A percentile compares a stretch with the other conserved stretches of the same genome.
These are phyloP conservation scores for Meloidogyne exigua DNA, from an alignment of 1,140 invertebrate species.

Conservation along the genomic window DNA sequence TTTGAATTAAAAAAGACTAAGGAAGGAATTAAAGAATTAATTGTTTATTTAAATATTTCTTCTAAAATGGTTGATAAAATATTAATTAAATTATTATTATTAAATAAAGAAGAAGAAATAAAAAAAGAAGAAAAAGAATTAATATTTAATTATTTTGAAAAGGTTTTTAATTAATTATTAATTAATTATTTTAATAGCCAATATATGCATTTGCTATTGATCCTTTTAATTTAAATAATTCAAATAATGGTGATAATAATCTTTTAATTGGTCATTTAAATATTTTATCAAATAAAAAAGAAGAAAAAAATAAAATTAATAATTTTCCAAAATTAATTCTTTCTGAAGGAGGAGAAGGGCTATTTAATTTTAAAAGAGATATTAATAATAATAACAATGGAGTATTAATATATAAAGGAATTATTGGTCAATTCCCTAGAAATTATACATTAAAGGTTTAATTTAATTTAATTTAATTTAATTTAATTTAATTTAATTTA, in stretches of 20 bases:
- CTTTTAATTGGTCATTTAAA: constrained; percentile 5
- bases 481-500: constrained; percentile 13
- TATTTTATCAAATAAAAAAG: neutral
- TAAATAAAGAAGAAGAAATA: neutral
- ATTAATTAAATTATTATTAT: neutral
- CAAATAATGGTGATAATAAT: no score
- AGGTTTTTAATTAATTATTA: neutral
- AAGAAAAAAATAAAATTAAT: neutral
- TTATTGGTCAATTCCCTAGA: constrained; percentile 2
- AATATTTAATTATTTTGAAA: neutral
- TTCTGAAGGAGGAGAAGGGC: constrained; percentile 9
- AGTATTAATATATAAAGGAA: constrained; percentile 6
- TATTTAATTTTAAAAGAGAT: neutral
- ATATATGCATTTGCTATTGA: constrained; percentile 20
- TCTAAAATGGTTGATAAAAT: neutral
- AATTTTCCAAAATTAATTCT: neutral
- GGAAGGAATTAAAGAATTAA: neutral
- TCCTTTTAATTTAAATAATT: constrained; percentile 3
- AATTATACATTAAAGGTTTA: constrained; percentile 10
- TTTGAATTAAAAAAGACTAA: neutral
- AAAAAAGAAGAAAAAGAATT: neutral
- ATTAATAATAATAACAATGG: neutral
- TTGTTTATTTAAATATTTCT: neutral
- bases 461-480: constrained; percentile 7
- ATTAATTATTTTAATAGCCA: neutral